Evolutionary conservation across 2,888 invertebrate species (phyloP).

Genomic region (Cosmia trapezina): DNA sequence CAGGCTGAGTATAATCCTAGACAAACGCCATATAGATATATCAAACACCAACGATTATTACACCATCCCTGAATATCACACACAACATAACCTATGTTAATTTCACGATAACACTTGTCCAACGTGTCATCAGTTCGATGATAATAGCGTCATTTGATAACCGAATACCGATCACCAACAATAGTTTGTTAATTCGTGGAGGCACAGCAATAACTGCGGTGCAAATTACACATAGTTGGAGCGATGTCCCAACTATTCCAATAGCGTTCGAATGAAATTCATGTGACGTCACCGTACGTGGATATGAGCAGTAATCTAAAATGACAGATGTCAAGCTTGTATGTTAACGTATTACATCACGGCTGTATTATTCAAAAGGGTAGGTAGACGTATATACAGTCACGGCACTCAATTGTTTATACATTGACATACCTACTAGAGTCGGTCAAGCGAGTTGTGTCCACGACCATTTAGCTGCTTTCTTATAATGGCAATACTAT

Average conservation of each 20-base stretch:
- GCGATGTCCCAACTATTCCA: conserved; percentile 50
- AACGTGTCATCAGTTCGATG: neutral
- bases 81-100: neutral
- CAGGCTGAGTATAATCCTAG: neutral
- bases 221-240: conserved; percentile 41
- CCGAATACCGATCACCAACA: conserved; percentile 30
- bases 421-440: too few species aligned
- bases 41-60: neutral
- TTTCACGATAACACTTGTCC: neutral
- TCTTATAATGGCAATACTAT: too few species aligned
- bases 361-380: neutral
- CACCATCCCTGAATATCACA: neutral
- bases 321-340: neutral
- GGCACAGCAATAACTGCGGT: conserved; percentile 21
- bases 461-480: too few species aligned
- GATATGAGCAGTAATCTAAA: conserved; percentile 17
- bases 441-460: too few species aligned
- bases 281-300: conserved; percentile 14
- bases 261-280: conserved; percentile 46
- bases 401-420: too few species aligned
- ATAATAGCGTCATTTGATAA: conserved; percentile 27
- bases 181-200: conserved; percentile 37
- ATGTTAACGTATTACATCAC: neutral
- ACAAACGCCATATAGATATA: neutral
- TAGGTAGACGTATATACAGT: neutral